Base-by-base conservation (phyloP, 2,113 vertebrate genomes). In the Podarcis cretensis region DNA sequence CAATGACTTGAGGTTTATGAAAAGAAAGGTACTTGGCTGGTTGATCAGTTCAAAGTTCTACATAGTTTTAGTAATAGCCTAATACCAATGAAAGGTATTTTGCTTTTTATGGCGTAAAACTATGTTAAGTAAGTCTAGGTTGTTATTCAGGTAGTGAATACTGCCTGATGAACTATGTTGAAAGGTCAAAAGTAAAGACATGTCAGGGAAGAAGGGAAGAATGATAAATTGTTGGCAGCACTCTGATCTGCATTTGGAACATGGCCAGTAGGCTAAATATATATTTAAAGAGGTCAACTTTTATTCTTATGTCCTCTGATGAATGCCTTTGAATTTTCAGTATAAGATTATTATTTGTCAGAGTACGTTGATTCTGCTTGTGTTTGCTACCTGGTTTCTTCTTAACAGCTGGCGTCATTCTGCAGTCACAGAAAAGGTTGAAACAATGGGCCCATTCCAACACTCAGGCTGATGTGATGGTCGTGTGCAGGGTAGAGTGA, bases 251-350 rank as follows among this genome's bases (percentile, higher is more conserved):
- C 84, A 96, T 94, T 65, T 75, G 75, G 81, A 83, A 89, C 66
- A 87, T 90, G 93, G 89, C 81, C 90, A 92, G 91, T 76, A 96
- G 84, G 71, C 84, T 96, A 95, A 97, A 93, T 91, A 12, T 90
- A 20, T 94, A 92, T 94, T 92, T 95, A 92, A 95, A 93, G 90
- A 89, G 73, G 81, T 6, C 27, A 85, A n/a, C 32, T 40, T 93
- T 92, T 91, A 59, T 89, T 81, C 88, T 69, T 90, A 89, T 89
- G 89, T 84, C 68, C 81, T 3, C 83, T 27, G 71, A 87, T 90
- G 84, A 89, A 91, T 37, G 65, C 13, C 94, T 95, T 93, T 96
- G 88, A 93, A 85, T 90, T 95, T 68, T 91, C 83, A 86, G 76
- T 88, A 92, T 27, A 90, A 92, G 73, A 63, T 37, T 91, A 91